Conservation (phyloP, 2,888 invertebrate genomes). For the Acleris laterana region DNA sequence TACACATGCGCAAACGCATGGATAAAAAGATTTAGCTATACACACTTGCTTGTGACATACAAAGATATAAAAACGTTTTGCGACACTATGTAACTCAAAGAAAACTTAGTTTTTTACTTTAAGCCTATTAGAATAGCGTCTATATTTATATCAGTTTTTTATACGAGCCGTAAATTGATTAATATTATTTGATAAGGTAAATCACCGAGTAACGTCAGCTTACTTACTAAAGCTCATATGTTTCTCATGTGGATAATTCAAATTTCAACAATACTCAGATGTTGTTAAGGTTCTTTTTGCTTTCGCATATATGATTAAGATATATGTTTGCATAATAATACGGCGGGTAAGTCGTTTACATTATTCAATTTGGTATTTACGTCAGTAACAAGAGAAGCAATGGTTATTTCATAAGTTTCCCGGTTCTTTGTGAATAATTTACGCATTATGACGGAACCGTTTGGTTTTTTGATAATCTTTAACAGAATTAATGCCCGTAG, state of each 20-base stretch:
- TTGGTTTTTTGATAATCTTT: slow-evolving; percentile 1
- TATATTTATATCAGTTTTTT: neutral
- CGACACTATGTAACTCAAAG: neutral
- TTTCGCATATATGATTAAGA: neutral
- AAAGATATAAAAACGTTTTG: slow-evolving; percentile 2
- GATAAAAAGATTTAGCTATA: no score
- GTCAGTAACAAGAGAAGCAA: slow-evolving; percentile 22
- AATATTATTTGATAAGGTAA: slow-evolving; percentile 12
- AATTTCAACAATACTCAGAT: neutral
- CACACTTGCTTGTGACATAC: slow-evolving; percentile 12
- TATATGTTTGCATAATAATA: neutral
- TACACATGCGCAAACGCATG: no score
- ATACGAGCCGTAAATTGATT: slow-evolving; percentile 2
- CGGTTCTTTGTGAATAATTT: slow-evolving; percentile 8
- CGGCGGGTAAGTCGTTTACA: slow-evolving; percentile 23
- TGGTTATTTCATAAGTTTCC: slow-evolving; percentile 23
- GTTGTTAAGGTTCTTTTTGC: neutral
- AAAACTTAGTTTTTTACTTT: neutral
- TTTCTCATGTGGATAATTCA: neutral
- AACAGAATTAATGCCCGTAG: neutral
- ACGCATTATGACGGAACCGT: slow-evolving; percentile 7
- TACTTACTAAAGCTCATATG: neutral
- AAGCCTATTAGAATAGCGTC: neutral
- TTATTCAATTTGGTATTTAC: slow-evolving; percentile 36
- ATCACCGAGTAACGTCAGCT: slow-evolving; percentile 21